A percentile compares a stretch with the other conserved stretches of the same genome.
Conservation (phyloP, 2,797 vertebrate genomes). For the Vespertilio murinus region DNA sequence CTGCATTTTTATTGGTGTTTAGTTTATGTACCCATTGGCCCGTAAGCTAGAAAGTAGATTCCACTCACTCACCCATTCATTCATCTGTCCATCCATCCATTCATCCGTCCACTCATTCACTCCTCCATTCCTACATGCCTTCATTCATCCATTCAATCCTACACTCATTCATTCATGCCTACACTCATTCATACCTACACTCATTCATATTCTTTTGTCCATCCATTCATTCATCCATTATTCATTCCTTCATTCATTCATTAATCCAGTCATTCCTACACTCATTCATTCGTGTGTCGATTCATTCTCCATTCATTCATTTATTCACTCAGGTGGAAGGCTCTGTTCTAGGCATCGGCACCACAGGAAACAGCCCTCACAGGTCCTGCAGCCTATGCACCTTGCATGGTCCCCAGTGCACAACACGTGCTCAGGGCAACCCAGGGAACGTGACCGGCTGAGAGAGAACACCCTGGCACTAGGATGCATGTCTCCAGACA, state of each 20-base stretch:
- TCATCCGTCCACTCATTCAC: no score
- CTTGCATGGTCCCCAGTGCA: fast-evolving
- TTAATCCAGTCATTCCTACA: no score
- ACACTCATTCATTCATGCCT: no score
- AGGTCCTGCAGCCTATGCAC: background rate
- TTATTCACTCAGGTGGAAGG: fast-evolving
- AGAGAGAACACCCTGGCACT: background rate
- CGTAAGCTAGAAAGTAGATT: background rate
- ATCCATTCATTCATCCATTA: background rate
- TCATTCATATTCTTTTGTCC: no score
- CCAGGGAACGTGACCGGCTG: fast-evolving
- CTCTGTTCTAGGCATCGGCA: fast-evolving
- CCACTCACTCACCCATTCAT: fast-evolving
- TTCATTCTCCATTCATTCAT: background rate
- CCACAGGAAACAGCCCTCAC: background rate
- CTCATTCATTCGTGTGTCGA: background rate
- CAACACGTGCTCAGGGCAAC: fast-evolving
- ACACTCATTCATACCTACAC: no score
- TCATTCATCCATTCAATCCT: no score
- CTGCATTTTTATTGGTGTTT: fast-evolving
- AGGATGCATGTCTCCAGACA: background rate
- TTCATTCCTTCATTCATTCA: no score
- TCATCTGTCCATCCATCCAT: no score
- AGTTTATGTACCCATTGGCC: fast-evolving
- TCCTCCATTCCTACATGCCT: no score